Evolutionary conservation across 37 sponge, comb jelly and placozoan genomes (phyloP), one percentile per base, ranked within the genome.

Genomic region (Geodia barretti): DNA sequence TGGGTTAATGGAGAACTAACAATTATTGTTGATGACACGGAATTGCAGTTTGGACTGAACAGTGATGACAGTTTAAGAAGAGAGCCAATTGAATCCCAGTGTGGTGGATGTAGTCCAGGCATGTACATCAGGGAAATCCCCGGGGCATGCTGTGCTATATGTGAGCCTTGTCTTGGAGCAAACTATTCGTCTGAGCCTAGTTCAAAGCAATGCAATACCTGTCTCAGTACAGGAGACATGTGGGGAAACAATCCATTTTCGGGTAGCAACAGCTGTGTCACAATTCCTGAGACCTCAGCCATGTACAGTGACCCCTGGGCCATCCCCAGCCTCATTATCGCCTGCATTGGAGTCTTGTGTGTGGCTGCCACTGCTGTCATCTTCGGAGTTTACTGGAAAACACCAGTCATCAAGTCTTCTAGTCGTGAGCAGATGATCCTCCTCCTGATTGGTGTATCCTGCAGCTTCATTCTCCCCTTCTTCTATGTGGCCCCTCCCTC

Each of bases 371-470:
- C 38, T 36, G 38, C 71, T 29, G 34, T 36, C 38, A 70, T 70
- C 35, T 70, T 70, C 32, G 71, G 35, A 33, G 32, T 70, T 24
- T 37, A 70, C 35, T 37, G 38, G 71, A 70, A 70, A 32, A 19
- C 37, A 60, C 61, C 94, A 17, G 78, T 93, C 7, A 85, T 93
- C 34, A 89, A 89, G 40, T 89, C 94, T 24, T 93, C 94, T 30
- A 86, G 94, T 23, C 67, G 94, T 14, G 94, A 93, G 67, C 94
- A 89, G 61, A 85, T 89, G 77, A 67, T 77, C 20, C 41, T 86
- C 1, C 42, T 93, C 1, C 81, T 89, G 23, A 62, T 78, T 26
- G 94, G 94, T 21, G 83, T 93, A 11, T 31, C 79, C 39, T 68
- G 82, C 23, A 83, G 79, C 68, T 93, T 84, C 41, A 14, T 79